Evolutionary conservation across 1,140 invertebrate species (phyloP).

Genomic region (Helicoverpa armigera): DNA sequence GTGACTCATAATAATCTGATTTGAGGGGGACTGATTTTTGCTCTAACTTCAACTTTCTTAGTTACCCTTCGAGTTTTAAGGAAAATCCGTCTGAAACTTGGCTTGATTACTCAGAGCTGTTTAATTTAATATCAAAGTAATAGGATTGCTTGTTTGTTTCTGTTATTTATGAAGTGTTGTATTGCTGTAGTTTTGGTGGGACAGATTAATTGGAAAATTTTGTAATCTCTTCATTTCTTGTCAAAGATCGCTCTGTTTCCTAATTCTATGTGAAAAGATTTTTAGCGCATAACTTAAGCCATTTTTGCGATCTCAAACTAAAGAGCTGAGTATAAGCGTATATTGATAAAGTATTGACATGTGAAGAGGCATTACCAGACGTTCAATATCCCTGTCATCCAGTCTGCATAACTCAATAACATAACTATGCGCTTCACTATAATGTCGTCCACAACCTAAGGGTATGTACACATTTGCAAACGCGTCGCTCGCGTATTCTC

Average conservation of each 20-base stretch:
- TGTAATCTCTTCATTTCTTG: no score
- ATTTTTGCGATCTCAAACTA: not conserved
- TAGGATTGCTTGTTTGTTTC: not conserved
- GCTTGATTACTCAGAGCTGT: conserved; percentile 23
- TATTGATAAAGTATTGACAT: conserved; percentile 38
- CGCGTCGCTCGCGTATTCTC: no score
- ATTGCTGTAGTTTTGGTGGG: no score
- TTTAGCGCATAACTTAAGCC: no score
- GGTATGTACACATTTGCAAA: conserved; percentile 1
- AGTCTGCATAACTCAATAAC: conserved; percentile 83
- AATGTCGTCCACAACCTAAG: conserved; percentile 52
- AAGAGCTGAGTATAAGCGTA: not conserved
- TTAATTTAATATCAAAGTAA: not conserved
- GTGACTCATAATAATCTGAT: conserved; percentile 74
- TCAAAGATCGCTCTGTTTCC: no score
- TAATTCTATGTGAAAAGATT: no score
- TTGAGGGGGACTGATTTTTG: conserved; percentile 53
- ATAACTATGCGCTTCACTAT: conserved; percentile 72
- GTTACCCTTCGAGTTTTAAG: conserved; percentile 21
- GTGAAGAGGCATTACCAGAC: conserved; percentile 69
- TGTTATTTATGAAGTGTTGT: no score
- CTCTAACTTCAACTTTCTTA: conserved; percentile 24
- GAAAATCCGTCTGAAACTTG: not conserved
- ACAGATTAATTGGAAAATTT: no score
- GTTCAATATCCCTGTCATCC: conserved; percentile 66